Percentiles rank a stretch among this genome's conserved stretches.
Evolutionary conservation across 2,113 vertebrate genomes (phyloP).

Genomic region (Proteles cristata): DNA sequence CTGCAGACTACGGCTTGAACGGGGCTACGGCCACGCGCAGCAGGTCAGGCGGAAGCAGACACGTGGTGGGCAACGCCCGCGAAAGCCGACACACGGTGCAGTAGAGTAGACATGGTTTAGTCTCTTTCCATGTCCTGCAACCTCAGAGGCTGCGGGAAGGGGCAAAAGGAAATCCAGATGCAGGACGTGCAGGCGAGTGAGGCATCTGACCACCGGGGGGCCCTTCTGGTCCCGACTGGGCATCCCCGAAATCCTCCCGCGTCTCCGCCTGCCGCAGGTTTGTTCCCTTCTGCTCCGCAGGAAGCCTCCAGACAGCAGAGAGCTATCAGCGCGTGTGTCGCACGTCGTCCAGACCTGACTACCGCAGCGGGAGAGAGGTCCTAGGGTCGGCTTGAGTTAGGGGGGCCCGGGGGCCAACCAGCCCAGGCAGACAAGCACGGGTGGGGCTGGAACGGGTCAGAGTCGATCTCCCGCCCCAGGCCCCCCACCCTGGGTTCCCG

Average conservation of each 20-base stretch:
- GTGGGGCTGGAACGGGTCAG: not conserved
- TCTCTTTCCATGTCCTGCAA: not conserved
- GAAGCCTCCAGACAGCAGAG: not conserved
- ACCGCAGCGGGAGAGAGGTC: not conserved
- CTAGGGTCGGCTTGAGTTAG: not conserved
- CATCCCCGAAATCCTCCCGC: rapidly evolving
- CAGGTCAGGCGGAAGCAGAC: not conserved
- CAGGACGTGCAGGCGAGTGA: not conserved
- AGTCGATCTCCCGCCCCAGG: not conserved
- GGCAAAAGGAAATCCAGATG: not conserved
- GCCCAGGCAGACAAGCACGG: not conserved
- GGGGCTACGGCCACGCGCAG: rapidly evolving
- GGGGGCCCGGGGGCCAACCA: not conserved
- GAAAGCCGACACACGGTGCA: rapidly evolving
- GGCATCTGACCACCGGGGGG: not conserved
- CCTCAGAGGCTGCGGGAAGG: not conserved
- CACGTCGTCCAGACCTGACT: rapidly evolving
- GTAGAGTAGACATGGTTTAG: not conserved
- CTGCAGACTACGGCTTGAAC: no score
- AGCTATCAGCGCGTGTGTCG: rapidly evolving
- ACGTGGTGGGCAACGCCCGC: rapidly evolving
- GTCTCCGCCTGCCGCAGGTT: rapidly evolving
- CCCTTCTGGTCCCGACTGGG: not conserved
- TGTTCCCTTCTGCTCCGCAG: not conserved
- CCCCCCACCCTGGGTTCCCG: not conserved